phyloP scores from a whole-genome alignment of 2,888 invertebrate genomes.

The Drosophila siamana region DNA sequence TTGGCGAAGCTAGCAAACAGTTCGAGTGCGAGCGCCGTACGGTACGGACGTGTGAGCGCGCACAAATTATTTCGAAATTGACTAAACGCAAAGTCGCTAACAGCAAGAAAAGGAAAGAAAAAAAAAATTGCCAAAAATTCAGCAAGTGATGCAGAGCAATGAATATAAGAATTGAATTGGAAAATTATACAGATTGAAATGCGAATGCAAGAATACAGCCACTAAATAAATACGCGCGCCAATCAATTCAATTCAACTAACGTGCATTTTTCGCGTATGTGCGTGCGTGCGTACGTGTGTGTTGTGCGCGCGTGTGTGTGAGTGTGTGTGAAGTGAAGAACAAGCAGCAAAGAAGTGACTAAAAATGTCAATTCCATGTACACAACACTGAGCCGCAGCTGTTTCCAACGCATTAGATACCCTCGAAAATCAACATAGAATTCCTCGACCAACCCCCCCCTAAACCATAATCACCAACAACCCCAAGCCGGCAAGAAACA shows the following conservation, averaged over 20 bases:
- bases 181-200: slow-evolving; percentile 22
- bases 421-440: slow-evolving; percentile 31
- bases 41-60: slow-evolving; percentile 84
- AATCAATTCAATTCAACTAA: slow-evolving; percentile 8
- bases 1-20: slow-evolving; percentile 62
- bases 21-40: slow-evolving; percentile 85
- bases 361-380: slow-evolving; percentile 67
- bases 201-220: neutral
- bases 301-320: slow-evolving; percentile 23
- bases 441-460: neutral
- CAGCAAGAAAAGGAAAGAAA: slow-evolving; percentile 38
- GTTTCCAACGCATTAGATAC: slow-evolving; percentile 19
- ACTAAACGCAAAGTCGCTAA: slow-evolving; percentile 68
- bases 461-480: neutral
- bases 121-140: slow-evolving; percentile 35
- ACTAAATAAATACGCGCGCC: slow-evolving; percentile 2
- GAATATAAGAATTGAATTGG: slow-evolving; percentile 31
- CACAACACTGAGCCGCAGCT: slow-evolving; percentile 25
- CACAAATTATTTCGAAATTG: slow-evolving; percentile 64
- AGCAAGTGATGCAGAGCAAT: slow-evolving; percentile 57
- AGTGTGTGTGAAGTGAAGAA: neutral
- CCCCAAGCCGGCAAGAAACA: too few species aligned
- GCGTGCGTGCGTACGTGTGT: too few species aligned
- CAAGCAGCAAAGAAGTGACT: slow-evolving; percentile 1
- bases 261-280: slow-evolving; percentile 29